Conservation (phyloP, 2,888 invertebrate species). For the Escarpia spicata region DNA sequence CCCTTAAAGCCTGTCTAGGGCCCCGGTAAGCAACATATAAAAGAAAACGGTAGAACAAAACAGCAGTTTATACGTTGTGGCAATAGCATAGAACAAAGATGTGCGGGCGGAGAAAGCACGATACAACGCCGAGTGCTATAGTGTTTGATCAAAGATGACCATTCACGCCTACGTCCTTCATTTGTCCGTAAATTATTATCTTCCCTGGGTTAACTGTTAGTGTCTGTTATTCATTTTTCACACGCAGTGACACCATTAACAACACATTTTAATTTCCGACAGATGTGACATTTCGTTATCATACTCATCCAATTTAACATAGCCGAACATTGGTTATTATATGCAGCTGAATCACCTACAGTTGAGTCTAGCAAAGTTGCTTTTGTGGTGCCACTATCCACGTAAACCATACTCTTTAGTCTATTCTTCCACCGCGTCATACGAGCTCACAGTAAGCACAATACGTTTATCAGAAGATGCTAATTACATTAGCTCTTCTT, state of each 20-base stretch:
- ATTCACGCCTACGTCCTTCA: too few relatives aligned
- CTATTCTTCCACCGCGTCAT: not conserved
- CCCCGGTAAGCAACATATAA: not conserved
- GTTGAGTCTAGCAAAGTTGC: not conserved
- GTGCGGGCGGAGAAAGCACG: not conserved
- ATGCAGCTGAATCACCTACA: not conserved
- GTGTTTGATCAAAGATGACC: not conserved
- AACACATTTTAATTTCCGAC: not conserved
- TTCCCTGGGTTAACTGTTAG: not conserved
- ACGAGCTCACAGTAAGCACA: not conserved
- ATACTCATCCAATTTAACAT: not conserved
- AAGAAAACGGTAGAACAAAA: not conserved
- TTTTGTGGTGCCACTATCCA: not conserved
- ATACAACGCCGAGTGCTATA: not conserved
- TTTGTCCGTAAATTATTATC: not conserved
- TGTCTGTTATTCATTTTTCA: not conserved
- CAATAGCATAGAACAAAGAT: too few relatives aligned
- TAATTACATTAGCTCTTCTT: not conserved
- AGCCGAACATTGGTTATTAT: too few relatives aligned
- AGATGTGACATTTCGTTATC: not conserved
- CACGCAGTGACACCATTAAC: not conserved
- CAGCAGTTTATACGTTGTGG: not conserved
- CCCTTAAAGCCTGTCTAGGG: too few relatives aligned
- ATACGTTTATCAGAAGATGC: not conserved
- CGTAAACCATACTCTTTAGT: not conserved